Percentiles rank a stretch among this genome's conserved stretches.
These are phyloP conservation scores for Stictonetta naevosa DNA, from an alignment of 2,113 vertebrate species.

Conservation along the genomic window DNA sequence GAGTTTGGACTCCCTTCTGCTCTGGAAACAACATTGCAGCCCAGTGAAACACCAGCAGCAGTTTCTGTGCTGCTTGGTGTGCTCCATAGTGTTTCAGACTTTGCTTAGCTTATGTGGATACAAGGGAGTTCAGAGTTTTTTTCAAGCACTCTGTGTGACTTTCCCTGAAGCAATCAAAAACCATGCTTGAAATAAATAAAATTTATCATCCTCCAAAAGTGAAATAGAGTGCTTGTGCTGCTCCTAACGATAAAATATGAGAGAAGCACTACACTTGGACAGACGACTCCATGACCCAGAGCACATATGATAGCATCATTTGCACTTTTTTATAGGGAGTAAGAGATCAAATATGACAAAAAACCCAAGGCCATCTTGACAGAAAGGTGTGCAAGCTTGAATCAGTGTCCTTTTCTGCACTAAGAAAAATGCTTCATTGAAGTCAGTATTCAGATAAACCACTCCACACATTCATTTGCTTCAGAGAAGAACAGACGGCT, in stretches of 20 bases:
- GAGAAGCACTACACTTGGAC: background rate
- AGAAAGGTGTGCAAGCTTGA: conserved; percentile 4
- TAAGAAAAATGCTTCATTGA: conserved; percentile 5
- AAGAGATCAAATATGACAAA: conserved; percentile 34
- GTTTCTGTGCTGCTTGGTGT: background rate
- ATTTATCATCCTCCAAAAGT: conserved; percentile 10
- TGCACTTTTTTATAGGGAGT: conserved; percentile 15
- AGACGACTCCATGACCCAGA: background rate
- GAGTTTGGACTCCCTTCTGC: background rate
- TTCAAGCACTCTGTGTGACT: background rate
- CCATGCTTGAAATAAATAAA: conserved; percentile 3
- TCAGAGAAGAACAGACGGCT: background rate
- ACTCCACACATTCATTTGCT: background rate
- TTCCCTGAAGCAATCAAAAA: background rate
- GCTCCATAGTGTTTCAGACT: background rate
- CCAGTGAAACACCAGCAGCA: background rate
- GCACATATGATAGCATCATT: background rate
- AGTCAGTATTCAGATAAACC: background rate
- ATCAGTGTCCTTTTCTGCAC: background rate
- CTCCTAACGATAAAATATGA: conserved; percentile 39
- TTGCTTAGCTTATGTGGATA: background rate
- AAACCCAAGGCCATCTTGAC: conserved; percentile 28
- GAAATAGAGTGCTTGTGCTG: background rate
- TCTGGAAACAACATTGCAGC: background rate
- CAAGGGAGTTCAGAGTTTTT: background rate